A percentile compares a stretch with the other conserved stretches of the same genome.
Evolutionary conservation across 1,140 invertebrate genomes (phyloP).

Genomic region (Zelostemma sp.): DNA sequence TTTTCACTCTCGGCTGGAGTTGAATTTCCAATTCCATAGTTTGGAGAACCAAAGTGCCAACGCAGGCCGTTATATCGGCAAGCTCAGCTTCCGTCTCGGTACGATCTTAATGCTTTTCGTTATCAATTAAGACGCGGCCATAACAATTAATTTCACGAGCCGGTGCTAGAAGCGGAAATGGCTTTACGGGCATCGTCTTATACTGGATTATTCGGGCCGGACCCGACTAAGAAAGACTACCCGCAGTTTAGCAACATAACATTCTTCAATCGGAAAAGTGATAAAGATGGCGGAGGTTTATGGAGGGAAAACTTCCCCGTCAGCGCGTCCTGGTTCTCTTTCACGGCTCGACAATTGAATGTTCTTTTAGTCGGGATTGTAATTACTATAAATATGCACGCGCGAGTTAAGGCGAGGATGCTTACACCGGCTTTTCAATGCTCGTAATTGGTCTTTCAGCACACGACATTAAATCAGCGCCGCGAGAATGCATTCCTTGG

Average conservation of each 20-base stretch:
- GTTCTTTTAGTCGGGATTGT: slow-evolving; percentile 28
- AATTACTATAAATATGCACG: slow-evolving; percentile 36
- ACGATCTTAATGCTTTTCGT: slow-evolving; percentile 61
- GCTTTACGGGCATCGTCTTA: slow-evolving; percentile 45
- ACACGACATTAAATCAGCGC: slow-evolving; percentile 49
- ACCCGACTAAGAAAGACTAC: slow-evolving; percentile 43
- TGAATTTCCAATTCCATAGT: too few species aligned
- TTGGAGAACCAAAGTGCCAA: slow-evolving; percentile 18
- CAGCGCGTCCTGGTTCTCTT: neutral
- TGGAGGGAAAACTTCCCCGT: too few species aligned
- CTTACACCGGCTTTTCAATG: slow-evolving; percentile 41
- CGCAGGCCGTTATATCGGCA: slow-evolving; percentile 30
- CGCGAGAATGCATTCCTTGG: slow-evolving; percentile 37
- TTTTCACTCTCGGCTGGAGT: too few species aligned
- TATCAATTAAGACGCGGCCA: slow-evolving; percentile 65
- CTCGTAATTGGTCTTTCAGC: slow-evolving; percentile 48
- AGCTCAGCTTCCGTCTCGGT: slow-evolving; percentile 24
- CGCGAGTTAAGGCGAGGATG: slow-evolving; percentile 33
- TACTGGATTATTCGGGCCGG: slow-evolving; percentile 35
- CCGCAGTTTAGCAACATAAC: slow-evolving; percentile 29
- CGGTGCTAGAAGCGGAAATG: slow-evolving; percentile 61
- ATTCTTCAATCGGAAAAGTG: slow-evolving; percentile 31
- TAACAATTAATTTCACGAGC: slow-evolving; percentile 64
- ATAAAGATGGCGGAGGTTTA: slow-evolving; percentile 32
- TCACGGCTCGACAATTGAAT: neutral